Conservation (phyloP, 1,140 invertebrate species). For the Chrysomallon squamiferum region DNA sequence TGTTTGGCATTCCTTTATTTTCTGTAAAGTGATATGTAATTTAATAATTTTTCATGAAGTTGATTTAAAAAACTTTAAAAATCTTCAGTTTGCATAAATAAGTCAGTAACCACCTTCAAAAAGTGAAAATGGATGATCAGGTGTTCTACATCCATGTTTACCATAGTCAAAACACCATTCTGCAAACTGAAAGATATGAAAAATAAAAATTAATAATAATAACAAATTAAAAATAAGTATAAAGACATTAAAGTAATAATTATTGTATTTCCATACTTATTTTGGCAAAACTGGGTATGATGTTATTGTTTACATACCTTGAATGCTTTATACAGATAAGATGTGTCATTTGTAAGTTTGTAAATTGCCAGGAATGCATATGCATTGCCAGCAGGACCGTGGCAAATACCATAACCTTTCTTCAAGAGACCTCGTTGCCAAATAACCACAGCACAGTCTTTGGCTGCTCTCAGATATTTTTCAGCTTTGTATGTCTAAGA, state of each 20-base stretch:
- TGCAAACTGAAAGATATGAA: slow-evolving; percentile 72
- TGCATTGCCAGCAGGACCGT: slow-evolving; percentile 90
- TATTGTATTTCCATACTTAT: no score
- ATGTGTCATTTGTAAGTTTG: slow-evolving; percentile 76
- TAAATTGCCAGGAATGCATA: slow-evolving; percentile 86
- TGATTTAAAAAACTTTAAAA: no score
- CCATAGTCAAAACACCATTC: slow-evolving; percentile 83
- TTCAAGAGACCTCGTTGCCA: slow-evolving; percentile 85
- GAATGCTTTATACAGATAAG: slow-evolving; percentile 76
- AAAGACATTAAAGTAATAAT: no score
- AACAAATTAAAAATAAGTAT: no score
- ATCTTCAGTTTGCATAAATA: no score
- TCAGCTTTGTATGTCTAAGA: slow-evolving; percentile 72
- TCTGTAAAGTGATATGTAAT: no score
- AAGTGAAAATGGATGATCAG: slow-evolving; percentile 83
- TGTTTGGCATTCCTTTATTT: no score
- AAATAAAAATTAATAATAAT: no score
- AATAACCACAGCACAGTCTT: slow-evolving; percentile 77
- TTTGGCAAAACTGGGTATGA: no score
- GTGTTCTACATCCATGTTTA: slow-evolving; percentile 70
- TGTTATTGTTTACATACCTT: slow-evolving; percentile 54
- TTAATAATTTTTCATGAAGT: no score
- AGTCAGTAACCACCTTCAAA: no score
- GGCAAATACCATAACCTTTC: slow-evolving; percentile 92
- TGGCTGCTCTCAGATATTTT: slow-evolving; percentile 77